Conservation (phyloP, 2,888 invertebrate species). For the Nemotelus pantherinus region DNA sequence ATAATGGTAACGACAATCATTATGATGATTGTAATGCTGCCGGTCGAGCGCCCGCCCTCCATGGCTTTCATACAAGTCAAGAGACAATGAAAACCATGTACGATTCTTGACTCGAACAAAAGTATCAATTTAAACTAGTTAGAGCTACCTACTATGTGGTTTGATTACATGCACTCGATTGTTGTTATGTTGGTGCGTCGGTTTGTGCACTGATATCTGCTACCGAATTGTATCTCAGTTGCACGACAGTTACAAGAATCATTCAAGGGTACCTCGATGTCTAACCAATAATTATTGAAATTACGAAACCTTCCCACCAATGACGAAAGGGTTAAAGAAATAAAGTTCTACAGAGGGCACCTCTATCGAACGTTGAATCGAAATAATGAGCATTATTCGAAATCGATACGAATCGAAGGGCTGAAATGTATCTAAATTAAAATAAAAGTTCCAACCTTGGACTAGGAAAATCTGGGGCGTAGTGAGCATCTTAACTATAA, state of each 20-base stretch:
- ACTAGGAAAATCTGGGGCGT: too few relatives aligned
- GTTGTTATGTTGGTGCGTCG: background rate
- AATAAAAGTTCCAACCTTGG: too few relatives aligned
- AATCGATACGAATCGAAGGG: too few relatives aligned
- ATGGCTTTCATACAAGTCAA: conserved; percentile 25
- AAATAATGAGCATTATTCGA: too few relatives aligned
- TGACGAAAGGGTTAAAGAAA: background rate
- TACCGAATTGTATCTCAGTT: background rate
- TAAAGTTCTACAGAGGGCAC: background rate
- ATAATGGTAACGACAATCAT: conserved; percentile 34
- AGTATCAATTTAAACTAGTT: conserved; percentile 34
- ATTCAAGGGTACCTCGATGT: conserved; percentile 36
- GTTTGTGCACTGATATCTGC: background rate
- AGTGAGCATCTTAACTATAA: too few relatives aligned
- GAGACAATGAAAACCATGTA: conserved; percentile 31
- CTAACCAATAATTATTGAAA: conserved; percentile 27
- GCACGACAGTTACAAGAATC: background rate
- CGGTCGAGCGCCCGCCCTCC: conserved; percentile 18
- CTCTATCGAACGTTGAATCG: too few relatives aligned
- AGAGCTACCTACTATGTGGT: background rate
- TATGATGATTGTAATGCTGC: conserved; percentile 20
- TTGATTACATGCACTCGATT: conserved; percentile 2
- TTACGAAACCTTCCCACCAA: conserved; percentile 11
- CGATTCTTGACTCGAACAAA: conserved; percentile 10
- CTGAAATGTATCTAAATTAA: too few relatives aligned